Evolutionary conservation across 2,797 vertebrate species (phyloP).

Genomic region (Gallinago stenura): DNA sequence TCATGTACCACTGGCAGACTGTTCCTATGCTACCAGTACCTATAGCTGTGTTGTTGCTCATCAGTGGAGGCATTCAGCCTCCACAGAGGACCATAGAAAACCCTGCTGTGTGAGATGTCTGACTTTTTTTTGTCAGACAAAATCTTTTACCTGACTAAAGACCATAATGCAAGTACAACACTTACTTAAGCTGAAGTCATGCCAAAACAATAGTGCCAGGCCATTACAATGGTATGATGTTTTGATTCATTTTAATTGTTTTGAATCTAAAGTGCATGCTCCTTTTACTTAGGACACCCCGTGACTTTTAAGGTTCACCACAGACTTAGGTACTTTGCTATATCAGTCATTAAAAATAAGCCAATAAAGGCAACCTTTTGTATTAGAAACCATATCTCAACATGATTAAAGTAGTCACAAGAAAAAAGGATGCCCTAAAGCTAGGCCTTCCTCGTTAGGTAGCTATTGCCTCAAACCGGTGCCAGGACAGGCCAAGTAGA

Average conservation of each 20-base stretch:
- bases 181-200: not conserved
- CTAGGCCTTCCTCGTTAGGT: not conserved
- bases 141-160: not conserved
- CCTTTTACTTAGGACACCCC: not conserved
- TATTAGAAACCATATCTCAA: not conserved
- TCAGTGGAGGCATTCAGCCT: not conserved
- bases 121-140: not conserved
- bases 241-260: not conserved
- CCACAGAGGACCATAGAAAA: not conserved
- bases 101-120: not conserved
- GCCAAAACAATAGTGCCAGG: not conserved
- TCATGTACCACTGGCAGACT: not conserved
- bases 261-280: not conserved
- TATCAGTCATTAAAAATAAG: not conserved
- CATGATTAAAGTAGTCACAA: not conserved
- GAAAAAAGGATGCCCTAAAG: not conserved
- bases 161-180: not conserved
- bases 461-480: not conserved
- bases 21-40: not conserved
- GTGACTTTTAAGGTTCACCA: not conserved
- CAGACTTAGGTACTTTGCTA: not conserved
- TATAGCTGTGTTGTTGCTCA: not conserved
- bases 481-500: not conserved
- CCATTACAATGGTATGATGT: not conserved
- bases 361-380: not conserved